Evolutionary conservation across 37 sponge, comb jelly and placozoan species (phyloP).

Genomic region (Geodia barretti): DNA sequence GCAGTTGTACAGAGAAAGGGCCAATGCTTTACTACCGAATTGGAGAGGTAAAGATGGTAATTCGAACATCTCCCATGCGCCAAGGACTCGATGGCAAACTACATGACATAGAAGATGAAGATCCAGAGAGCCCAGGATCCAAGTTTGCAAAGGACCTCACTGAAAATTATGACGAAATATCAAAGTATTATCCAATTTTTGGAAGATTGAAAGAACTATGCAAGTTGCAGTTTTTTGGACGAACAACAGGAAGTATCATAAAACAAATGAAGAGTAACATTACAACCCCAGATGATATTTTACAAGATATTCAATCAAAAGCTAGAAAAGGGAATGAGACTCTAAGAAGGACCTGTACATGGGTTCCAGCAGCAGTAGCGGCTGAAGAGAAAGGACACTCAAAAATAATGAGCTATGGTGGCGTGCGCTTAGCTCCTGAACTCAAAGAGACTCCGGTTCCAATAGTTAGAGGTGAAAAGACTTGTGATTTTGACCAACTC

Average conservation of each 20-base stretch:
- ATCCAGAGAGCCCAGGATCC: conserved; percentile 67
- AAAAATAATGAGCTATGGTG: conserved; percentile 49
- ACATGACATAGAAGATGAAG: conserved; percentile 50
- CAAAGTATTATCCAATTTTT: conserved; percentile 66
- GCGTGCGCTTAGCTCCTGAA: conserved; percentile 55
- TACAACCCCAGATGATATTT: neutral
- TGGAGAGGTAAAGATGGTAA: conserved; percentile 31
- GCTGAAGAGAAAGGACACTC: neutral
- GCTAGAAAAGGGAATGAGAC: neutral
- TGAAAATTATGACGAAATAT: conserved; percentile 49
- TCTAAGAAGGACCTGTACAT: conserved; percentile 14
- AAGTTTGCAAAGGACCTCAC: conserved; percentile 70
- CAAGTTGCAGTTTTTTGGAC: conserved; percentile 46
- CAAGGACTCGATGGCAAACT: conserved; percentile 63
- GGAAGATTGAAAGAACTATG: conserved; percentile 49
- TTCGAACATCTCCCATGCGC: conserved; percentile 40
- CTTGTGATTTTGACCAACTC: neutral
- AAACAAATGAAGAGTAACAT: conserved; percentile 18
- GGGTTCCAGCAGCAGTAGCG: conserved; percentile 72
- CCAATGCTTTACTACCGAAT: conserved; percentile 6
- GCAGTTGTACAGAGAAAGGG: neutral
- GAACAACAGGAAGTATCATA: neutral
- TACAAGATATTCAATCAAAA: conserved; percentile 2
- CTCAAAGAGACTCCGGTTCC: neutral
- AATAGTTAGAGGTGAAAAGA: neutral